phyloP scores from a whole-genome alignment of 2,888 invertebrate species.

The Tiliacea aurago region DNA sequence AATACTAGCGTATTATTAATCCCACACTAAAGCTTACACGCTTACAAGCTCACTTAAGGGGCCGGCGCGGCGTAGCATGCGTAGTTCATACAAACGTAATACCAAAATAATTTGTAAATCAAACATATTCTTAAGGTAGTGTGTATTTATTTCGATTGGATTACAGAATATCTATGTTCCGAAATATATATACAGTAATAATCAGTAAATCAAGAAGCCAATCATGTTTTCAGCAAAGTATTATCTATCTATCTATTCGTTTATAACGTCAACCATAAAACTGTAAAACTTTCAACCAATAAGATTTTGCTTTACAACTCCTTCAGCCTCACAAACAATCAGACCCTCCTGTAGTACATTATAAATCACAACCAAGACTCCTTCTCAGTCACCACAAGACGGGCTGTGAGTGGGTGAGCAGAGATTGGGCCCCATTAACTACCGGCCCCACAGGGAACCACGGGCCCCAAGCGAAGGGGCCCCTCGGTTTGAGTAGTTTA shows the following conservation, averaged over 20 bases:
- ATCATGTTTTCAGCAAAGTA: background rate
- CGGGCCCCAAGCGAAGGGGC: background rate
- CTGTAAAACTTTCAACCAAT: background rate
- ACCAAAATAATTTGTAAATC: no score
- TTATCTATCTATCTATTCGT: background rate
- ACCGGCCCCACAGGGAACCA: slow-evolving; percentile 18
- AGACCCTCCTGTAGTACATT: slow-evolving; percentile 13
- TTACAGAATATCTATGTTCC: no score
- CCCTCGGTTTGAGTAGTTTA: slow-evolving; percentile 12
- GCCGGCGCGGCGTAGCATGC: no score
- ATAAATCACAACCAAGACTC: slow-evolving; percentile 34
- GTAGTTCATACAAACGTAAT: no score
- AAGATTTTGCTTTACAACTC: background rate
- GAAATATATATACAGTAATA: no score
- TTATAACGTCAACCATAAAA: background rate
- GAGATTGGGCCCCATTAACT: slow-evolving; percentile 21
- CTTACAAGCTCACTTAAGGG: no score
- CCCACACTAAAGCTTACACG: no score
- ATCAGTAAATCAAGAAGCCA: no score
- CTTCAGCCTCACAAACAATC: slow-evolving; percentile 20
- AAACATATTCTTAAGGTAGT: no score
- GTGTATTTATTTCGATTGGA: no score
- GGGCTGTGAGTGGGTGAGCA: slow-evolving; percentile 26
- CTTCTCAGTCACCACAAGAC: slow-evolving; percentile 16
- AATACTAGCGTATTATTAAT: background rate